phyloP scores from a whole-genome alignment of 2,888 invertebrate species.

The Bombyx huttoni region DNA sequence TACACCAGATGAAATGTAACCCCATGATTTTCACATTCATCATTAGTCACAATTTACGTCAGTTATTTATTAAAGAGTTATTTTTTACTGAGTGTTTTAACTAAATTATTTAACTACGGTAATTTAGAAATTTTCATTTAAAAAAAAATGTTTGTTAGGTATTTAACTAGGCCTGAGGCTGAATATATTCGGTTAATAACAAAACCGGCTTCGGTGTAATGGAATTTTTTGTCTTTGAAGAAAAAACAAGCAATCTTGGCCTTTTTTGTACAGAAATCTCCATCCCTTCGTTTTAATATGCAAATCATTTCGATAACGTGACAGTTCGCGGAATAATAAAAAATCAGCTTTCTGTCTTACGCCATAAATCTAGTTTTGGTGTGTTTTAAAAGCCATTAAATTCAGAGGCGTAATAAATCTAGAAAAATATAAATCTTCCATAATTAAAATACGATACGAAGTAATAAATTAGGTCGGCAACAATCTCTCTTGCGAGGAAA shows the following conservation, averaged over 20 bases:
- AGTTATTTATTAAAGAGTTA: too few species aligned
- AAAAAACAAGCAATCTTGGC: too few species aligned
- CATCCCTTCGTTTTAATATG: constrained; percentile 8
- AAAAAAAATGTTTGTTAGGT: too few species aligned
- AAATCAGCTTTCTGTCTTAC: constrained; percentile 10
- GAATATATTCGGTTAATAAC: too few species aligned
- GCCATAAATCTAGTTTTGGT: constrained; percentile 10
- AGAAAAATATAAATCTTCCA: constrained; percentile 11
- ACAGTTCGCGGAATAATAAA: constrained; percentile 10
- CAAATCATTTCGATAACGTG: constrained; percentile 11
- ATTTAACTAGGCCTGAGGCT: too few species aligned
- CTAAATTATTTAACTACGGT: too few species aligned
- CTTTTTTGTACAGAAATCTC: not conserved
- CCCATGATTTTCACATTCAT: too few species aligned
- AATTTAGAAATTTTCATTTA: too few species aligned
- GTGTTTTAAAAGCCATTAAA: constrained; percentile 12
- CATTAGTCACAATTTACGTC: too few species aligned
- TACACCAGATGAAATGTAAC: too few species aligned
- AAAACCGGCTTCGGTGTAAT: not conserved
- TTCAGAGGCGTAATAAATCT: constrained; percentile 6
- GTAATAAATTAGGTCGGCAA: constrained; percentile 11
- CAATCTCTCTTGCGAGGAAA: constrained; percentile 7
- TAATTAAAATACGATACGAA: constrained; percentile 13
- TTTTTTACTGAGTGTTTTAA: too few species aligned
- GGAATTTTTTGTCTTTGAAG: not conserved